Conservation (phyloP, 2,797 vertebrate species). For the Falco novaeseelandiae region DNA sequence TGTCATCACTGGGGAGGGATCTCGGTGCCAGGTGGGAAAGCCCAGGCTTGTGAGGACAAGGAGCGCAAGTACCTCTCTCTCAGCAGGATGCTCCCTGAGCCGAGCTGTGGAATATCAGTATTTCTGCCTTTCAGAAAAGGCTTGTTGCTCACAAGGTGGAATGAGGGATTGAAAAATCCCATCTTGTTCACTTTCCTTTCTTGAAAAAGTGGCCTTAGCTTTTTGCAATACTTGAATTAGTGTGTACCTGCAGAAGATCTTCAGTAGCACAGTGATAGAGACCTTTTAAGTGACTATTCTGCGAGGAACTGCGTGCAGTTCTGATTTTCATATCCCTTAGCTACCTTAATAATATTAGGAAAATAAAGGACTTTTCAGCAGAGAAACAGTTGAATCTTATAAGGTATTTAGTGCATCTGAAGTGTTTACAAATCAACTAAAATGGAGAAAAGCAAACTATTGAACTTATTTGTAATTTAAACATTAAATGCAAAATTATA, state of each 20-base stretch:
- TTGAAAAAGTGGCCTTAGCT: conserved; percentile 86
- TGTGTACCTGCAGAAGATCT: conserved; percentile 75
- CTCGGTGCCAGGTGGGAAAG: conserved; percentile 57
- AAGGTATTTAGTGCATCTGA: conserved; percentile 77
- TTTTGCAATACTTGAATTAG: conserved; percentile 87
- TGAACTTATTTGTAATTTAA: conserved; percentile 76
- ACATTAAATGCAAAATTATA: conserved; percentile 72
- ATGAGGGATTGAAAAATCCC: conserved; percentile 69
- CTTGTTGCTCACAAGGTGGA: conserved; percentile 64
- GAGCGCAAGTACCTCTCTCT: conserved; percentile 34
- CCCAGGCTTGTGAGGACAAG: conserved; percentile 52
- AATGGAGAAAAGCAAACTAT: conserved; percentile 71
- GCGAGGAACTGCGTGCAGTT: conserved; percentile 59
- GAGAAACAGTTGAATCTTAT: conserved; percentile 71
- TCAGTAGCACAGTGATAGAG: conserved; percentile 79
- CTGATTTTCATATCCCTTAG: conserved; percentile 73
- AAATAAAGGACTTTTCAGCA: conserved; percentile 70
- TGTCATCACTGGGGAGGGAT: conserved; percentile 29
- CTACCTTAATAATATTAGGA: conserved; percentile 76
- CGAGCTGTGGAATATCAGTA: conserved; percentile 51
- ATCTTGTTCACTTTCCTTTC: conserved; percentile 78
- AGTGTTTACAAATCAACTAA: conserved; percentile 79
- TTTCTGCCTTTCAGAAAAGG: conserved; percentile 45
- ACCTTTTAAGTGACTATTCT: conserved; percentile 73
- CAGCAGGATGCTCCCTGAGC: conserved; percentile 52